phyloP scores from a whole-genome alignment of 2,113 vertebrate species.

The Piprites chloris region DNA sequence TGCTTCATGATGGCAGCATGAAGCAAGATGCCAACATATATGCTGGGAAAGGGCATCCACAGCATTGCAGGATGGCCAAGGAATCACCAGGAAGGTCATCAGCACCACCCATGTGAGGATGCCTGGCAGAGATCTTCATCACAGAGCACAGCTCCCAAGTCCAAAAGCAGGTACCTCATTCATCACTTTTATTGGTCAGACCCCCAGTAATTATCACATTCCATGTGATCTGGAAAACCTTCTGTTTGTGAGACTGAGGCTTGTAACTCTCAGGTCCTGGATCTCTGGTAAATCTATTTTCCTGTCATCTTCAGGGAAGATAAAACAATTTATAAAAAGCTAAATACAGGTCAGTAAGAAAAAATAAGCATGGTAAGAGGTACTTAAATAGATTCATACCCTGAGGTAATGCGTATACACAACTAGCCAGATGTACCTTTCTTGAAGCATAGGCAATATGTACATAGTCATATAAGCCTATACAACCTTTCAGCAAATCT shows the following conservation, averaged over 20 bases:
- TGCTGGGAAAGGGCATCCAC: neutral
- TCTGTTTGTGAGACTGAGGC: neutral
- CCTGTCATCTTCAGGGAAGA: neutral
- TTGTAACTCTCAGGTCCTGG: rapidly evolving
- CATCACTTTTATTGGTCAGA: neutral
- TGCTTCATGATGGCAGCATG: neutral
- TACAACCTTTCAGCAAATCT: neutral
- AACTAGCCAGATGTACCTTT: neutral
- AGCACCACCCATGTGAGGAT: neutral
- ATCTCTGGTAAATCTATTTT: neutral
- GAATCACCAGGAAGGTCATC: neutral
- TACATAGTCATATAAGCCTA: neutral
- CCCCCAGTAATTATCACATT: neutral
- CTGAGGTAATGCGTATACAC: neutral
- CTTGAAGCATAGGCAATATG: neutral
- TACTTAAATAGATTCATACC: neutral
- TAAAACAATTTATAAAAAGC: neutral
- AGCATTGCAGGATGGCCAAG: neutral
- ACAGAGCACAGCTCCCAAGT: neutral
- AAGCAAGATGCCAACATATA: neutral
- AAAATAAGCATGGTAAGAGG: neutral
- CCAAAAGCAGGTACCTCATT: neutral
- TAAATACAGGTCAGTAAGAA: neutral
- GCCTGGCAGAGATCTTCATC: neutral
- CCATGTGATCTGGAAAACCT: neutral